A percentile compares a stretch with the other conserved stretches of the same genome.
Evolutionary conservation across 2,888 invertebrate species (phyloP).

Genomic region (Heliconius ethilla): DNA sequence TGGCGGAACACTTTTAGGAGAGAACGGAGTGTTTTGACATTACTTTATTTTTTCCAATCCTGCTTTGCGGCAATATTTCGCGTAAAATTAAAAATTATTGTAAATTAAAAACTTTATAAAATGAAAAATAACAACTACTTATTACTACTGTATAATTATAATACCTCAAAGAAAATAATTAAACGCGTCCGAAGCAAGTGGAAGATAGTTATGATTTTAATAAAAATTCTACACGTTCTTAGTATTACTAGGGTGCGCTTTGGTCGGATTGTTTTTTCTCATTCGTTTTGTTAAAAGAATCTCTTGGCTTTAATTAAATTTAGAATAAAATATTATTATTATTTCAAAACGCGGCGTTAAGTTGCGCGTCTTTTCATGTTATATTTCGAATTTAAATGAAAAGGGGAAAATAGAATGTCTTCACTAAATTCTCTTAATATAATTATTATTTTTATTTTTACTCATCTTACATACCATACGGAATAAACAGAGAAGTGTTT

Average conservation of each 20-base stretch:
- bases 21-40: too few relatives aligned
- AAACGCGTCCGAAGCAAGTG: conserved; percentile 21
- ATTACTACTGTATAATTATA: conserved; percentile 5
- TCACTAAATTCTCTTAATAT: too few relatives aligned
- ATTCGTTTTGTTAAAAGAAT: conserved; percentile 9
- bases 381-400: too few relatives aligned
- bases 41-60: too few relatives aligned
- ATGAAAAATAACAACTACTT: neutral
- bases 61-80: too few relatives aligned
- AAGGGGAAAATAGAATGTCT: too few relatives aligned
- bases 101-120: neutral
- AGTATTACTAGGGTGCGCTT: conserved; percentile 7
- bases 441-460: too few relatives aligned
- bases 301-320: conserved; percentile 10
- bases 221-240: conserved; percentile 28
- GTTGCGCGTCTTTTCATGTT: neutral
- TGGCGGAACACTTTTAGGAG: too few relatives aligned
- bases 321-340: neutral
- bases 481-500: too few relatives aligned
- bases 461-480: too few relatives aligned
- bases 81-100: neutral
- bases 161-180: conserved; percentile 28
- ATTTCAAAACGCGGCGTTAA: neutral
- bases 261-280: conserved; percentile 16
- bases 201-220: conserved; percentile 28